Conservation (phyloP, 2,888 invertebrate species). For the Eilema griseolum region DNA sequence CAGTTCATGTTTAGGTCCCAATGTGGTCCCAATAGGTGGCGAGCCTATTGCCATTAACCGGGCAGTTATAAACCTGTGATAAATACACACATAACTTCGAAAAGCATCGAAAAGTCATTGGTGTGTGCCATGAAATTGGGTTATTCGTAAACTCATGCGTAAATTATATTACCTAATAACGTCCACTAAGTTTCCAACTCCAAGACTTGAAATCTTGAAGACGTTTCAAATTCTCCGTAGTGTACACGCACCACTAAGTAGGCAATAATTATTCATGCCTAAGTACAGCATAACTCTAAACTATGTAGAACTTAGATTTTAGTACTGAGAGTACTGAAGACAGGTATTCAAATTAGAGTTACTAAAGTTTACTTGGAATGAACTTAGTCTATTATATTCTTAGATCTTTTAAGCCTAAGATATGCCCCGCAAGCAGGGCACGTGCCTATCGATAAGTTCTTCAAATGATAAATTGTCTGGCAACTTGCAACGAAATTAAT, state of each 20-base stretch:
- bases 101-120: no score
- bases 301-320: slow-evolving; percentile 12
- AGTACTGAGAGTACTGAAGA: not conserved
- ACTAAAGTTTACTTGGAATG: not conserved
- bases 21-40: no score
- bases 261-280: slow-evolving; percentile 23
- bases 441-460: not conserved
- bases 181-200: slow-evolving; percentile 11
- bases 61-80: no score
- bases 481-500: not conserved
- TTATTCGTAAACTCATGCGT: not conserved
- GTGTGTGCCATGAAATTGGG: not conserved
- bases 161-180: not conserved
- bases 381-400: not conserved
- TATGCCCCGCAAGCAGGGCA: not conserved
- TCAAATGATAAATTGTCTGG: not conserved
- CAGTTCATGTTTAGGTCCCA: no score
- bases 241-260: slow-evolving; percentile 1
- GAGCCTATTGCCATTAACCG: no score
- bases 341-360: slow-evolving; percentile 6
- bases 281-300: slow-evolving; percentile 16
- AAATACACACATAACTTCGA: no score
- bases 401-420: not conserved
- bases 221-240: not conserved
- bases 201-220: not conserved